phyloP scores from a whole-genome alignment of 1,140 invertebrate species.

The Steinernema feltiae region DNA sequence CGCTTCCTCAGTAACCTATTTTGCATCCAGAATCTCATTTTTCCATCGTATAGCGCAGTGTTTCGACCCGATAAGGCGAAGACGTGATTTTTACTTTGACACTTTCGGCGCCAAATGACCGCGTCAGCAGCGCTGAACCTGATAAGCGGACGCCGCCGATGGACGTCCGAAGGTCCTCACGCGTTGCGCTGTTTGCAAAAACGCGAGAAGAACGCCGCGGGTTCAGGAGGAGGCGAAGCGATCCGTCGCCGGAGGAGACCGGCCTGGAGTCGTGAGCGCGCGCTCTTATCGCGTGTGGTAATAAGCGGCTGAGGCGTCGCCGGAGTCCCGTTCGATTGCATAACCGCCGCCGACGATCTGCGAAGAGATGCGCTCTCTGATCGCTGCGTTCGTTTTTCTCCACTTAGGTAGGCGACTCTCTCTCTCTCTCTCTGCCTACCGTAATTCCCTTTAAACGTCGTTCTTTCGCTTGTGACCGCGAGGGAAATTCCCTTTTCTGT shows the following conservation, averaged over 20 bases:
- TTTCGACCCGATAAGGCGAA: no score
- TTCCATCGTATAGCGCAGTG: no score
- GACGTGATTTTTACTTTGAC: background rate
- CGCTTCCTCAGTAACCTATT: no score
- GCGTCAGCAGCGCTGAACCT: background rate
- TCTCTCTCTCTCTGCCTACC: background rate
- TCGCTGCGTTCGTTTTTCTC: background rate
- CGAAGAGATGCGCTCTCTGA: background rate
- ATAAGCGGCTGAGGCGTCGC: background rate
- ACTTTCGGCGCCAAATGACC: background rate
- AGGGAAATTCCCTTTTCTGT: no score
- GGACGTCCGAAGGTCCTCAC: background rate
- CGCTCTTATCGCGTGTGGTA: conserved; percentile 14
- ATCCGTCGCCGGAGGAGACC: background rate
- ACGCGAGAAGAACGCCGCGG: background rate
- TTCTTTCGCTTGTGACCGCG: no score
- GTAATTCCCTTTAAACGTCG: background rate
- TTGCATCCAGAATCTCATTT: no score
- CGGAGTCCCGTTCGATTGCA: background rate
- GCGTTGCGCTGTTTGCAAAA: background rate
- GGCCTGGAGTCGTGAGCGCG: conserved; percentile 7
- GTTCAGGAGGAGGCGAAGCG: background rate
- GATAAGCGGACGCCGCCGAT: background rate
- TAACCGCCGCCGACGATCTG: background rate
- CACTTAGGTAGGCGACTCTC: conserved; percentile 1